Percentiles rank a stretch among this genome's conserved stretches.
Evolutionary conservation across 37 sponge, comb jelly and placozoan species (phyloP).

Genomic region (Lycopodina hypogea): DNA sequence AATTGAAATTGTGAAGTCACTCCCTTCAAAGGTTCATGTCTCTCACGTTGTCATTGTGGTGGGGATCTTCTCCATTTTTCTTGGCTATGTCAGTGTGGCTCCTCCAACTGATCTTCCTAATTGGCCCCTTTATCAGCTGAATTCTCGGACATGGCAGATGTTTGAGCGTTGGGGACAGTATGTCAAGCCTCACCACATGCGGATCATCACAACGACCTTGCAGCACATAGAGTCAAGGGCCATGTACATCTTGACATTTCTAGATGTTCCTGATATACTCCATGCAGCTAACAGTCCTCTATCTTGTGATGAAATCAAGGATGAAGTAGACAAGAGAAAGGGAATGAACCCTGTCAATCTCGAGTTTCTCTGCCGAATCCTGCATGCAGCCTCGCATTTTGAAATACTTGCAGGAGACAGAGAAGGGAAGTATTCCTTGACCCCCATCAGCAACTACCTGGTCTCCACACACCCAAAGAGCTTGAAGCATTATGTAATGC

Average conservation of each 20-base stretch:
- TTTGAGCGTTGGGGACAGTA: conserved; percentile 64
- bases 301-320: conserved; percentile 70
- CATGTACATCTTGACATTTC: conserved; percentile 54
- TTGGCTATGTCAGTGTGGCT: conserved; percentile 75
- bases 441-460: conserved; percentile 65
- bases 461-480: conserved; percentile 69
- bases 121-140: conserved; percentile 75
- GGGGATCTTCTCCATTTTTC: conserved; percentile 50
- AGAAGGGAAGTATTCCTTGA: conserved; percentile 56
- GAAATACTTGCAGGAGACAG: conserved; percentile 47
- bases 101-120: conserved; percentile 83
- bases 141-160: conserved; percentile 69
- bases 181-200: conserved; percentile 73
- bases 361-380: conserved; percentile 62
- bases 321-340: conserved; percentile 23
- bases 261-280: conserved; percentile 63
- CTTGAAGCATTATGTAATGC: conserved; percentile 61
- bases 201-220: conserved; percentile 60
- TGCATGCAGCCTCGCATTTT: conserved; percentile 79
- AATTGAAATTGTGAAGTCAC: background rate
- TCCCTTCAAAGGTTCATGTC: conserved; percentile 30
- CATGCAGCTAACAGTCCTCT: conserved; percentile 38
- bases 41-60: conserved; percentile 30
- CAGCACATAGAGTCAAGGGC: conserved; percentile 73
- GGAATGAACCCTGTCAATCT: conserved; percentile 50